Evolutionary conservation across 2,113 vertebrate species (phyloP).

Genomic region (Muntiacus muntjak): DNA sequence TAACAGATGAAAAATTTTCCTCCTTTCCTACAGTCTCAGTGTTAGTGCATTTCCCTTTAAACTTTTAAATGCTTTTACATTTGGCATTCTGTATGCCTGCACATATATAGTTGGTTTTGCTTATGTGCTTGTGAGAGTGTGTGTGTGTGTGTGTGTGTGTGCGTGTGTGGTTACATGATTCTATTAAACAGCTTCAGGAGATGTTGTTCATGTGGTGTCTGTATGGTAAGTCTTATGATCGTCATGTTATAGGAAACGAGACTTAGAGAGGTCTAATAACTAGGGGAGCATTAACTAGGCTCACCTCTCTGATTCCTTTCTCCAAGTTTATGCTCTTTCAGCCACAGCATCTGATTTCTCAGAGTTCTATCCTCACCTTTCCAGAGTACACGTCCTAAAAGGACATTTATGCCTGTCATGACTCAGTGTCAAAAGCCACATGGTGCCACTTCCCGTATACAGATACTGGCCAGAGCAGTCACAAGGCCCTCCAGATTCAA

Average conservation of each 20-base stretch:
- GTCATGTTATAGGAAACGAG: not conserved
- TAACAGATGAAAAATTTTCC: not conserved
- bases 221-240: not conserved
- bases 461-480: not conserved
- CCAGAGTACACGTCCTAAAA: not conserved
- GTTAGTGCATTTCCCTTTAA: not conserved
- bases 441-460: accelerated
- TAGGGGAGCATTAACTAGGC: not conserved
- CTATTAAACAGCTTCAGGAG: not conserved
- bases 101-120: not conserved
- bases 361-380: too few relatives aligned
- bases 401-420: not conserved
- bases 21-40: not conserved
- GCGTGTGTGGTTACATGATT: not conserved
- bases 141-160: not conserved
- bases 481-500: not conserved
- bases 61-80: not conserved
- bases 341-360: not conserved
- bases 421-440: not conserved
- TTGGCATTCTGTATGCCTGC: not conserved
- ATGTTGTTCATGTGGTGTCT: not conserved
- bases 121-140: not conserved
- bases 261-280: not conserved
- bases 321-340: not conserved
- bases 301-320: not conserved